These are phyloP conservation scores for Agonopterix arenella DNA, from an alignment of 2,888 invertebrate genomes.

Conservation along the genomic window DNA sequence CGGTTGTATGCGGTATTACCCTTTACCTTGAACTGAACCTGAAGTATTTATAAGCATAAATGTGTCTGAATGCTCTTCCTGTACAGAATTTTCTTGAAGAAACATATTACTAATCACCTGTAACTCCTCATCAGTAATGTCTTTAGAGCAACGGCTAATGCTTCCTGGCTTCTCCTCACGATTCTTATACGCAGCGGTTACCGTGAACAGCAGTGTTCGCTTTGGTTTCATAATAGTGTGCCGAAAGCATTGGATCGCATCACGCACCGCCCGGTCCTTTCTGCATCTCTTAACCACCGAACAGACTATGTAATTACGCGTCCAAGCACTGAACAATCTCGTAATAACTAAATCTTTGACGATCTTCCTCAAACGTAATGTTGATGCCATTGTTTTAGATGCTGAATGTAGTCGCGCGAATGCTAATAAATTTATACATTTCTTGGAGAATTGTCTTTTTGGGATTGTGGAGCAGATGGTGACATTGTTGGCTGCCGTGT, in stretches of 20 bases:
- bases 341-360: constrained; percentile 47
- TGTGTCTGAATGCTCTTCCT: too few species aligned
- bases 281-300: constrained; percentile 51
- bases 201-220: constrained; percentile 51
- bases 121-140: constrained; percentile 55
- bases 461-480: constrained; percentile 26
- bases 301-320: constrained; percentile 41
- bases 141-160: constrained; percentile 29
- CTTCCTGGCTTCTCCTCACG: constrained; percentile 17
- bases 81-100: too few species aligned
- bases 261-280: constrained; percentile 50
- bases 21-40: too few species aligned
- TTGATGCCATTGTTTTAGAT: constrained; percentile 38
- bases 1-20: too few species aligned
- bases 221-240: constrained; percentile 50
- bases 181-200: constrained; percentile 55
- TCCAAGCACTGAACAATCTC: constrained; percentile 55
- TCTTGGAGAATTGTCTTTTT: constrained; percentile 26
- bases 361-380: constrained; percentile 33
- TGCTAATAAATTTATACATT: constrained; percentile 26
- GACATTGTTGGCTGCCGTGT: constrained; percentile 25
- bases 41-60: too few species aligned
- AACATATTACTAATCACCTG: constrained; percentile 32
- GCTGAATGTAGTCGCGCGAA: constrained; percentile 14
- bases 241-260: constrained; percentile 51